Base-by-base conservation (phyloP, 2,797 vertebrate genomes). In the Eulemur rubriventer region DNA sequence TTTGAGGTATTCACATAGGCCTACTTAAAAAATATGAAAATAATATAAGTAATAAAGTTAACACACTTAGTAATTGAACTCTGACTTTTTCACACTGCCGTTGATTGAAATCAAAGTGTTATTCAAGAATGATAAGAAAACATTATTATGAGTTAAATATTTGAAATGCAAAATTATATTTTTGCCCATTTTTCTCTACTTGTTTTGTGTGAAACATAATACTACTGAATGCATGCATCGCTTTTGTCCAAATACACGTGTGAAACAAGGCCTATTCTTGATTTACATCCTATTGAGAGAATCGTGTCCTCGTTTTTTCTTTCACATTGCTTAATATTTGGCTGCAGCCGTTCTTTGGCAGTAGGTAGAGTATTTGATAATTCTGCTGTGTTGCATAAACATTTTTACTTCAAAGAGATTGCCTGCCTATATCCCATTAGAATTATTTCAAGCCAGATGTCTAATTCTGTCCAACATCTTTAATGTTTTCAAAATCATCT, bases 341-440 rank as follows among this genome's bases (percentile, higher is more conserved):
- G 67, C 72, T 88, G 13, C 18, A 72, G 65, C 61, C 6, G 0
- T 7, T 82, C 41, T 67, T 97, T 94, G 88, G 43, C 70, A 89
- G 41, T 69, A 75, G 83, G 12, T 73, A 80, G 48, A 78, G 14
- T 70, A 72, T 95, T 92, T 95, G 65, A 95, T 57, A 86, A 93
- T 95, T 96, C 85, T 97, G 43, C 57, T 81, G 46, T 85, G 93
- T 73, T 93, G n/a, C 85, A 95, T 94, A 96, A 97, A 97, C 48
- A 96, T 89, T 95, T 94, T 96, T 86, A 92, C 88, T 97, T 96
- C 95, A 94, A 75, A 95, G 95, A 75, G 57, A 94, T 69, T 81
- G 33, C 12, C 24, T 97, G n/a, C 86, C 84, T 22, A 70, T 61
- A 94, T 69, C 50, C n/a, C 89, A 3, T 0, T 41, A 38, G 84